A percentile compares a stretch with the other conserved stretches of the same genome.
Evolutionary conservation across 2,113 vertebrate species (phyloP).

Genomic region (Solenodon paradoxus): DNA sequence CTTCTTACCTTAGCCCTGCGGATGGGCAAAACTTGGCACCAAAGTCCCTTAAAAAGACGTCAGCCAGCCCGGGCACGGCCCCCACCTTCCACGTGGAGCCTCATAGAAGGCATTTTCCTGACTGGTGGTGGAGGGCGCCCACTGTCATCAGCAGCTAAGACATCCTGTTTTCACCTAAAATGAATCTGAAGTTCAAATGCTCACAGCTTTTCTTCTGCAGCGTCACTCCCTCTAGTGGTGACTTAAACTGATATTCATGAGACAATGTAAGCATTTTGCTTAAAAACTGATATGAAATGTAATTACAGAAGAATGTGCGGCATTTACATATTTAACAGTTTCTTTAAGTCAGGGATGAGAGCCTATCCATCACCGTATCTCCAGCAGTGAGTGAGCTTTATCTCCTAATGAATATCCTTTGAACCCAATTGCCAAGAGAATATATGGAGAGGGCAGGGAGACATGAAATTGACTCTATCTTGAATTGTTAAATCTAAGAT

Average conservation of each 20-base stretch:
- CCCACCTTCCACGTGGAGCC: neutral
- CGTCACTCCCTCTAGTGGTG: conserved; percentile 58
- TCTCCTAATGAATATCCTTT: neutral
- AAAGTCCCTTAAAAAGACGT: neutral
- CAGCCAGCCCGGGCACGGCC: neutral
- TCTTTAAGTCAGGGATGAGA: neutral
- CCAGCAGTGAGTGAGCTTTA: fast-evolving
- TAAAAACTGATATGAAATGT: neutral
- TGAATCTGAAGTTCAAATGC: neutral
- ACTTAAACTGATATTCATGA: neutral
- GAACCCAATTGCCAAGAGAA: neutral
- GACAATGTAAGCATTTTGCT: neutral
- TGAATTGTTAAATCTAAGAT: neutral
- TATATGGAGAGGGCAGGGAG: neutral
- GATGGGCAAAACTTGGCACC: neutral
- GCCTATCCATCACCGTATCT: neutral
- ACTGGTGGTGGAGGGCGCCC: neutral
- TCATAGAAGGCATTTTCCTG: neutral
- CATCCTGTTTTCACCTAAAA: neutral
- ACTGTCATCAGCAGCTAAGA: neutral
- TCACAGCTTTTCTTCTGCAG: neutral
- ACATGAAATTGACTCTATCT: neutral
- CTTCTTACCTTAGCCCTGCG: neutral
- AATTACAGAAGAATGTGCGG: neutral
- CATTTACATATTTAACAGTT: neutral